Evolutionary conservation across 2,113 vertebrate species (phyloP).

Genomic region (Pelusios castaneus): DNA sequence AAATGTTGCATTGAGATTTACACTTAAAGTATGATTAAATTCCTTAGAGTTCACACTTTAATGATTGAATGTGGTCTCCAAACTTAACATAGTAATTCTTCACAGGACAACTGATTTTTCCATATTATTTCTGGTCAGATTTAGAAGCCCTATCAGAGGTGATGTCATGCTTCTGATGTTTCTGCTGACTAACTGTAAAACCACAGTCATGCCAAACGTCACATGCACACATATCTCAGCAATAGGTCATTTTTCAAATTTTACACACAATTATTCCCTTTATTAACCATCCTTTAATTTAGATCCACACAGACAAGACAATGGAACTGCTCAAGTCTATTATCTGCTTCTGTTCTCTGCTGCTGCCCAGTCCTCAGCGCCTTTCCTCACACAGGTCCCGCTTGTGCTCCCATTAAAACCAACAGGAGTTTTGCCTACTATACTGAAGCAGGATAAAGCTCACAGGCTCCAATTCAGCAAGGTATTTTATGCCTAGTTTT

Average conservation of each 20-base stretch:
- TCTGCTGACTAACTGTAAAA: not conserved
- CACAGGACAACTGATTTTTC: not conserved
- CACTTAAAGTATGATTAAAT: not conserved
- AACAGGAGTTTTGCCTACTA: not conserved
- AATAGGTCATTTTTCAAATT: not conserved
- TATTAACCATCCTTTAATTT: not conserved
- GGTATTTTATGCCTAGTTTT: not conserved
- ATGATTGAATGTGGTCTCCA: not conserved
- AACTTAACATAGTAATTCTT: not conserved
- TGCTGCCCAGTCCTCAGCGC: not conserved
- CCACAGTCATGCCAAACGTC: not conserved
- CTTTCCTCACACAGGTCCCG: not conserved
- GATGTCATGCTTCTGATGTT: not conserved
- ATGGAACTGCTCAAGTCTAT: not conserved
- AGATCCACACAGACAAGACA: not conserved
- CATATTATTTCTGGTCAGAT: not conserved
- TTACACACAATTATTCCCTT: not conserved
- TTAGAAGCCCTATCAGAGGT: not conserved
- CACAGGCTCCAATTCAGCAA: rapidly evolving
- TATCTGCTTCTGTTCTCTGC: not conserved
- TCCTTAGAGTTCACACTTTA: not conserved
- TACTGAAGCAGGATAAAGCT: not conserved
- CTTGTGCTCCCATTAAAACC: not conserved
- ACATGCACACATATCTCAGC: not conserved
- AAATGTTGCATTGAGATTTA: not conserved